Evolutionary conservation across 1,140 invertebrate genomes (phyloP), one percentile per base, ranked within the genome.

Genomic region (Augochlora pura): DNA sequence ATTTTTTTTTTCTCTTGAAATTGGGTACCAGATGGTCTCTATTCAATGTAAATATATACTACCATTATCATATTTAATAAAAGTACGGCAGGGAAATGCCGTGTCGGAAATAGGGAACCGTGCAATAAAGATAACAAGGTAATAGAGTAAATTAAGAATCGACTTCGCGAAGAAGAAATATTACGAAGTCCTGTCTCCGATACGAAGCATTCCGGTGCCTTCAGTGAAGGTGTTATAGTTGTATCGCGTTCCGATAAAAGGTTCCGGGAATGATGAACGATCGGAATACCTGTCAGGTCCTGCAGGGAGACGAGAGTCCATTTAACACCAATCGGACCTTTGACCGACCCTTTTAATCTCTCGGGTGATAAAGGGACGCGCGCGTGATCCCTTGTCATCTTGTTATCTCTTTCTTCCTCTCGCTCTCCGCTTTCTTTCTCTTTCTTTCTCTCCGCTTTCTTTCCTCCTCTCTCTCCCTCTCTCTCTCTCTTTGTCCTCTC

Each of bases 261-360:
- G 18, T 57, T n/a, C 54, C 27, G 12, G 14, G 16, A 5, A 63
- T 60, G 25, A 27, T 21, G 14, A 25, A 27, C 25, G 38, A 76
- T 76, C 66, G 42, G 38, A 64, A 52, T 27, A 64, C n/a, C 18
- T 32, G 64, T 54, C 18, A 57, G 21, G 25, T 42, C 21, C 38
- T 6, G 3, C 14, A 16, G 42, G 46, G 18, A 23, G 57, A 60
- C 52, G 64, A 46, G 64, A 27, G 9, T 14, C 52, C 21, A 14
- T 60, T 67, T 67, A 67, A 67, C 64, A 46, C 63, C 57, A 42
- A 74, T 74, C 32, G 57, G 7, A 62, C n/a, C 59, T 70, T 62
- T 21, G 39, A 70, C 42, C 66, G 57, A 42, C 42, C 32, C 59
- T 63, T 63, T 77, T 77, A 70, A 63, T 63, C 67, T 63, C 54